Evolutionary conservation across 2,888 invertebrate genomes (phyloP).

Genomic region (Synanthedon myopaeformis): DNA sequence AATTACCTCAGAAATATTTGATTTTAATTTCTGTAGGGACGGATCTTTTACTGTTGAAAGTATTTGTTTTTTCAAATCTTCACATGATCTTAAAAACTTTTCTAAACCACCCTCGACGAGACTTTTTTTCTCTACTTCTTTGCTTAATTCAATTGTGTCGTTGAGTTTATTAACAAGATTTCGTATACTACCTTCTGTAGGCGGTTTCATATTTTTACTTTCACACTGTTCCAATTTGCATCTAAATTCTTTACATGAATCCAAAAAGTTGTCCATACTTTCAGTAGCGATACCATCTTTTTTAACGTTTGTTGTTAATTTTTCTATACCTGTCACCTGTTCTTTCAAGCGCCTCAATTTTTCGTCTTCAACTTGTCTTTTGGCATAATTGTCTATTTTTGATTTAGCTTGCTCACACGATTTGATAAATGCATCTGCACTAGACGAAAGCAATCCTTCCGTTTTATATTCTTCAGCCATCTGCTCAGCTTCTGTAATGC

Average conservation of each 20-base stretch:
- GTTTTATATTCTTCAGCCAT: constrained; percentile 14
- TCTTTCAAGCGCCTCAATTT: constrained; percentile 14
- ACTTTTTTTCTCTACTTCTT: constrained; percentile 18
- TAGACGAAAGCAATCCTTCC: constrained; percentile 10
- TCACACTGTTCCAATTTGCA: constrained; percentile 15
- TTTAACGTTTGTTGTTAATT: constrained; percentile 12
- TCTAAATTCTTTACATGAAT: constrained; percentile 20
- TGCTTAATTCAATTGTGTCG: constrained; percentile 18
- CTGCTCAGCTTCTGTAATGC: constrained; percentile 18
- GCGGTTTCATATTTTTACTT: constrained; percentile 5
- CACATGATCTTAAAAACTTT: constrained; percentile 23
- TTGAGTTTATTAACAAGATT: constrained; percentile 18
- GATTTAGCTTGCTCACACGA: constrained; percentile 17
- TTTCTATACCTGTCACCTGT: constrained; percentile 15
- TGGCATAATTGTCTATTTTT: constrained; percentile 16
- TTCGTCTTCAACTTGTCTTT: constrained; percentile 3
- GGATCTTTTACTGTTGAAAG: constrained; percentile 3
- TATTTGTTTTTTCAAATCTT: constrained; percentile 18
- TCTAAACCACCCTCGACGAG: constrained; percentile 19
- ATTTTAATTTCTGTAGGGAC: constrained; percentile 11
- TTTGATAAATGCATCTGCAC: constrained; percentile 16
- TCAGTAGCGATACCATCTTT: constrained; percentile 9
- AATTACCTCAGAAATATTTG: constrained; percentile 20
- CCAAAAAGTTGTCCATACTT: constrained; percentile 19
- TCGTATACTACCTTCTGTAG: constrained; percentile 2